Evolutionary conservation across 2,113 vertebrate genomes (phyloP), one percentile per base, ranked within the genome.

Genomic region (Typhlomys cinereus): DNA sequence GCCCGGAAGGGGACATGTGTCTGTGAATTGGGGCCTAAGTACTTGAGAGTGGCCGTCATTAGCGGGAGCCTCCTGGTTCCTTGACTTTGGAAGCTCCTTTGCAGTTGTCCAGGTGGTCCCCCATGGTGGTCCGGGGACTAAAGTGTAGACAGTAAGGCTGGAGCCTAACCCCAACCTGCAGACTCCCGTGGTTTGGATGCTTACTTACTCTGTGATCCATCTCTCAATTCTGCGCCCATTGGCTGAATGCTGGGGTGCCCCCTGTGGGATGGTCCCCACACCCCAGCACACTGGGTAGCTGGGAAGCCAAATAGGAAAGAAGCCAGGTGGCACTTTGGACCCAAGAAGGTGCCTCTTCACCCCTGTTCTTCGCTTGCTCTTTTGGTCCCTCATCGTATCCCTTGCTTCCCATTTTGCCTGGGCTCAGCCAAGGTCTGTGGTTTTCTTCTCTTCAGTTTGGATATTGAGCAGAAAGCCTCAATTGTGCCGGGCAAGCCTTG

Each of bases 11-110:
- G 2, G n/a, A 50, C 84, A 3, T 6, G 4, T 74, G n/a, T 29
- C 54, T 0, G 7, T 17, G 46, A 29, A 50, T 54, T 17, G 2
- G 5, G 62, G 62, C 62, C 27, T 12, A 31, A 46, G 29, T 3
- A 34, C 23, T 41, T 0, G 0, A n/a, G 48, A 25, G 59, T 0
- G n/a, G 27, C 62, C 0, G 1, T 7, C 34, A 23, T 1, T 23
- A 6, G 21, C 46, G 0, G 27, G 21, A 21, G 25, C 14, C 34
- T n/a, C 59, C 8, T 12, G 9, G 10, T 0, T 13, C 59, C 7
- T 61, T 12, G 12, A 31, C 25, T n/a, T 36, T 4, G 0, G 69
- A 41, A 36, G 44, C 12, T 29, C 54, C 21, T 48, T 84, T 15
- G 54, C 8, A 14, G 50, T 1, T 44, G 25, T 3, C 27, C n/a